Conservation (phyloP, 2,888 invertebrate species). For the Pachydiplax longipennis region DNA sequence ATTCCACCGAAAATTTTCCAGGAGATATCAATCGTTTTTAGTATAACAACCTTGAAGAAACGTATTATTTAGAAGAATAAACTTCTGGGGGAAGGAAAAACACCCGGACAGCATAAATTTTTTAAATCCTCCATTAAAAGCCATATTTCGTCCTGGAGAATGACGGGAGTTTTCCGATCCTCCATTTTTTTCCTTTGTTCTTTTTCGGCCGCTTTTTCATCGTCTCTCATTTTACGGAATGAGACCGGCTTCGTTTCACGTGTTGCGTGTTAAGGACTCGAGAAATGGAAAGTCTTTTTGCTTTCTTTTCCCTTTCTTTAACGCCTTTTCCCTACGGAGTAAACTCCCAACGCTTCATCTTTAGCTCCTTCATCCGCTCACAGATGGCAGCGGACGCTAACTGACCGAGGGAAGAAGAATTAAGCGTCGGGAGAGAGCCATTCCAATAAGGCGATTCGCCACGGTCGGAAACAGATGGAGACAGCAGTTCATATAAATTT, state of each 20-base stretch:
- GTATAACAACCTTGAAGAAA: background rate
- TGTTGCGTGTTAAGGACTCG: background rate
- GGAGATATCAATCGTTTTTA: background rate
- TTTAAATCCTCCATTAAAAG: background rate
- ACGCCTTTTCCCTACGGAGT: background rate
- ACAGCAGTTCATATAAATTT: constrained; percentile 1
- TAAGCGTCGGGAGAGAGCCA: background rate
- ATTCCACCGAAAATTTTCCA: too few relatives aligned
- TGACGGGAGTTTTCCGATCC: background rate
- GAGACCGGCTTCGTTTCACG: background rate
- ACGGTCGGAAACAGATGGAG: background rate
- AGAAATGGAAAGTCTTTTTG: background rate
- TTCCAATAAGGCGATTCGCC: background rate
- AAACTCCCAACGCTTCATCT: background rate
- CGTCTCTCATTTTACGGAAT: background rate
- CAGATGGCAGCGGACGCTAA: background rate
- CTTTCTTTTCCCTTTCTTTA: background rate
- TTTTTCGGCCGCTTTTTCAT: background rate
- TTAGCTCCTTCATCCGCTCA: background rate
- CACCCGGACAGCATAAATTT: background rate
- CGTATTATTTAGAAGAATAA: background rate
- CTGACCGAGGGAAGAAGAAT: background rate
- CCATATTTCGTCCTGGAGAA: background rate
- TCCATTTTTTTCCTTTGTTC: background rate
- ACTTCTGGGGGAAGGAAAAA: background rate